phyloP scores from a whole-genome alignment of 2,113 vertebrate genomes.

The Loxodonta africana region DNA sequence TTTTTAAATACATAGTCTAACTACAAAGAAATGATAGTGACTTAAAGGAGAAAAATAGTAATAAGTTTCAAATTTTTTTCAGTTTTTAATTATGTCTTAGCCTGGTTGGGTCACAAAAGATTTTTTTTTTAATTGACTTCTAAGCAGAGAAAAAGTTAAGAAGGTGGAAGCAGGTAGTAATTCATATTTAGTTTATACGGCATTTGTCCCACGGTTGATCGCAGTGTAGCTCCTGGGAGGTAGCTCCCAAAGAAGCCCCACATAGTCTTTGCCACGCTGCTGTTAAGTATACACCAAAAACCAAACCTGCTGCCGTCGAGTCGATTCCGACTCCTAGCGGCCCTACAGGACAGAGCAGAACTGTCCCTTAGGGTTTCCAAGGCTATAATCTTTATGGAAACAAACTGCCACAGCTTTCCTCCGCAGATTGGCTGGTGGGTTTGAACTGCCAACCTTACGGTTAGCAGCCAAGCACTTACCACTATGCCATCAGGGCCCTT shows the following conservation, averaged over 20 bases:
- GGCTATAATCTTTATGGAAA: too few relatives aligned
- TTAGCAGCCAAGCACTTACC: too few relatives aligned
- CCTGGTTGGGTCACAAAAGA: neutral
- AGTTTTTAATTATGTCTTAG: constrained; percentile 2
- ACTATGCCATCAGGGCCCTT: too few relatives aligned
- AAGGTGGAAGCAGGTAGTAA: neutral
- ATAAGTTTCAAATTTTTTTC: neutral
- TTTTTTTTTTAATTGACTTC: neutral
- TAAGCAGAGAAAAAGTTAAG: neutral
- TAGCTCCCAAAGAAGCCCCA: neutral
- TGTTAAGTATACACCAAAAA: neutral
- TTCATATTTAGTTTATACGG: neutral
- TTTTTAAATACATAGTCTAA: neutral
- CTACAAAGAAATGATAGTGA: neutral
- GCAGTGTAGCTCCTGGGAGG: neutral
- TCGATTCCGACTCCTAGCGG: too few relatives aligned
- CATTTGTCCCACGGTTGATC: neutral
- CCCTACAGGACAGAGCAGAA: too few relatives aligned
- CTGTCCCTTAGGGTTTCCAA: too few relatives aligned
- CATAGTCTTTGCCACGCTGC: neutral
- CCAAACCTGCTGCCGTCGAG: too few relatives aligned
- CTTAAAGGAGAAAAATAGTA: constrained; percentile 5
- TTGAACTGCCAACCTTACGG: too few relatives aligned
- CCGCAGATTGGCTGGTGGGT: too few relatives aligned
- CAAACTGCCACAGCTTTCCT: too few relatives aligned